These are phyloP conservation scores for Thermophis baileyi DNA, from an alignment of 2,113 vertebrate genomes.

Conservation along the genomic window DNA sequence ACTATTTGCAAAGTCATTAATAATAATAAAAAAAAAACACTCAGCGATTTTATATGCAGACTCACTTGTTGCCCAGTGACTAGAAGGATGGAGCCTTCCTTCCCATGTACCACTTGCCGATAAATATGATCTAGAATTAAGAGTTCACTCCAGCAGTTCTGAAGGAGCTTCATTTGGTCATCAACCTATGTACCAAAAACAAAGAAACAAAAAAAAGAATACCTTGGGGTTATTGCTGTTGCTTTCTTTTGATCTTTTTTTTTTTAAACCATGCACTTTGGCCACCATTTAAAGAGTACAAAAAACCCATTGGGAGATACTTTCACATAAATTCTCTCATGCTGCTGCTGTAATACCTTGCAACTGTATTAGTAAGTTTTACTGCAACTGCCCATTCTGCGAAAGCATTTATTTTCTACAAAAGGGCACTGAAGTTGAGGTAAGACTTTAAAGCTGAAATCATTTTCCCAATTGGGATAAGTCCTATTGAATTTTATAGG, in stretches of 20 bases:
- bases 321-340: background rate
- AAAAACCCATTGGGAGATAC: background rate
- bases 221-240: background rate
- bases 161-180: slow-evolving; percentile 99
- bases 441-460: background rate
- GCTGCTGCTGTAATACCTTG: background rate
- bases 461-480: background rate
- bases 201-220: background rate
- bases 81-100: slow-evolving; percentile 93
- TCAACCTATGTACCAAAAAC: slow-evolving; percentile 80
- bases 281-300: background rate
- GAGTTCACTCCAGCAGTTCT: slow-evolving; percentile 98
- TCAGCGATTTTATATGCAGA: slow-evolving; percentile 11
- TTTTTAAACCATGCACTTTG: background rate
- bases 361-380: background rate
- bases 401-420: background rate
- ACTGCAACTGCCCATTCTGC: background rate
- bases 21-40: slow-evolving; percentile 24
- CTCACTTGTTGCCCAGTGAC: slow-evolving; percentile 98
- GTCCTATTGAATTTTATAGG: background rate
- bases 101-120: slow-evolving; percentile 93
- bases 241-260: background rate
- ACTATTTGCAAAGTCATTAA: slow-evolving; percentile 49
- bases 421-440: background rate
- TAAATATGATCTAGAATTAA: slow-evolving; percentile 97